Percentiles rank a stretch among this genome's conserved stretches.
These are phyloP conservation scores for Stichodactyla helianthus DNA, from an alignment of 64 coral and sea anemone genomes.

Conservation along the genomic window DNA sequence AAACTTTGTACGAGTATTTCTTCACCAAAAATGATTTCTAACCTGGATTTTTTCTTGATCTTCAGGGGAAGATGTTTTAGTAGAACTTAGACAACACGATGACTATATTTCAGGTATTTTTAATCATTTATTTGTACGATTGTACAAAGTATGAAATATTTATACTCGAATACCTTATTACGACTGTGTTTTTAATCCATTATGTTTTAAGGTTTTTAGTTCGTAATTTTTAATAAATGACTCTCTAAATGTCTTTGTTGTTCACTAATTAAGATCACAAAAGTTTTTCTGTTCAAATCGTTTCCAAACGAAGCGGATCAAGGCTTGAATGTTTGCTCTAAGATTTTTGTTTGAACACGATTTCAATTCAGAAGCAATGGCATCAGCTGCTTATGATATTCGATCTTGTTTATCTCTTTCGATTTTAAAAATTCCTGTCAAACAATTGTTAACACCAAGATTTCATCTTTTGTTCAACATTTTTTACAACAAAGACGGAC, in stretches of 20 bases:
- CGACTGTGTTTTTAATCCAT: background rate
- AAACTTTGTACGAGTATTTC: background rate
- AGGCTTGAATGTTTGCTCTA: background rate
- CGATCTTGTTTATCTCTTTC: too few relatives aligned
- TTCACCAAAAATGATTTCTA: background rate
- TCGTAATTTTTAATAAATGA: background rate
- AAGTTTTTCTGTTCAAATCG: background rate
- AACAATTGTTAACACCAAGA: too few relatives aligned
- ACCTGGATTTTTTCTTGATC: background rate
- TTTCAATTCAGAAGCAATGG: background rate
- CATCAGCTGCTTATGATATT: background rate
- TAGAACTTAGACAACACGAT: conserved; percentile 91
- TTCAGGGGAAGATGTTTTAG: conserved; percentile 87
- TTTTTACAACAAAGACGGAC: too few relatives aligned
- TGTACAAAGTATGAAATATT: too few relatives aligned
- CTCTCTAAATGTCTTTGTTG: conserved; percentile 1
- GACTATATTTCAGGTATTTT: conserved; percentile 92
- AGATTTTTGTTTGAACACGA: background rate
- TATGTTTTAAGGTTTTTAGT: background rate
- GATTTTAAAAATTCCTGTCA: too few relatives aligned
- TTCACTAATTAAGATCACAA: conserved; percentile 9
- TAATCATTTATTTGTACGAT: background rate
- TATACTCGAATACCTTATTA: background rate
- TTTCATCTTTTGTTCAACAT: too few relatives aligned
- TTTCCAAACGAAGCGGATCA: background rate